phyloP scores from a whole-genome alignment of 2,797 vertebrate genomes.

The Cetoscarus ocellatus region DNA sequence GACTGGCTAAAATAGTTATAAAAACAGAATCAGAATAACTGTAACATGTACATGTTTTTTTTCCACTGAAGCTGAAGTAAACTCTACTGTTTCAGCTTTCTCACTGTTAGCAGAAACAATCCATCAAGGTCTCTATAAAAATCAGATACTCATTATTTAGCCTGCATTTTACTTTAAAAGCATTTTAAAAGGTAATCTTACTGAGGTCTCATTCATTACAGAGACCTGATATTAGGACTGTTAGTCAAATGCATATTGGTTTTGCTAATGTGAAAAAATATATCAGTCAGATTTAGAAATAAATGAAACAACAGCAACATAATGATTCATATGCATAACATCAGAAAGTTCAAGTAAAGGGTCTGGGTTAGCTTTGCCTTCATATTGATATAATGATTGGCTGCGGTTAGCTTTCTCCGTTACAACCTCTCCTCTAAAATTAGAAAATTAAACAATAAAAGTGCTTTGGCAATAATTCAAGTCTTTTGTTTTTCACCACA shows the following conservation, averaged over 20 bases:
- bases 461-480: constrained; percentile 85
- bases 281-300: constrained; percentile 1
- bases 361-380: constrained; percentile 42
- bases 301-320: constrained; percentile 15
- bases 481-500: constrained; percentile 71
- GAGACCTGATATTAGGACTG: constrained; percentile 1
- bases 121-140: not conserved
- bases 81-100: not conserved
- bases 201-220: not conserved
- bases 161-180: not conserved
- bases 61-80: not conserved
- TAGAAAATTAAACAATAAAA: constrained; percentile 66
- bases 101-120: not conserved
- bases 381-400: constrained; percentile 39
- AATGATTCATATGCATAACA: constrained; percentile 2
- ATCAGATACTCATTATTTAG: constrained; percentile 15
- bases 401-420: constrained; percentile 36
- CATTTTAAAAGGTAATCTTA: not conserved
- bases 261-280: not conserved
- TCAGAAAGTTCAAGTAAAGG: constrained; percentile 71
- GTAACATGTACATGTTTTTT: constrained; percentile 14
- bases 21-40: not conserved
- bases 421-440: constrained; percentile 33
- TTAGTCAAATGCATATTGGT: constrained; percentile 15
- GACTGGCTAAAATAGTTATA: constrained; percentile 10